Evolutionary conservation across 2,113 vertebrate genomes (phyloP).

Genomic region (Euleptes europaea): DNA sequence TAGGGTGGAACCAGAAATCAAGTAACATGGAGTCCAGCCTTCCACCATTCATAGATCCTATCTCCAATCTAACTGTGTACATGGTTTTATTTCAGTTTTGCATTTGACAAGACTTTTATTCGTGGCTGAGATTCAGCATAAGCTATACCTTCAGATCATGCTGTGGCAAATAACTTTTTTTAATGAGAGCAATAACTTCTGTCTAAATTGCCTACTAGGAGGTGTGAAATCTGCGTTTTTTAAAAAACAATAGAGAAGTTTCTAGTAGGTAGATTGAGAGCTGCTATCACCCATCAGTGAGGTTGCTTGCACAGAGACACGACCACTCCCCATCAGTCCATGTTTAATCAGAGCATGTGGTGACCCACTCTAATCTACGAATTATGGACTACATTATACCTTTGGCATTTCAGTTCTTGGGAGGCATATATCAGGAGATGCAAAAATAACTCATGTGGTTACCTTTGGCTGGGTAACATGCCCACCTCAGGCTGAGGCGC

Average conservation of each 20-base stretch:
- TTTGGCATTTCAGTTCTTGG: slow-evolving; percentile 30
- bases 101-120: not conserved
- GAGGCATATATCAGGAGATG: slow-evolving; percentile 34
- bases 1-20: too few relatives aligned
- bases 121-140: not conserved
- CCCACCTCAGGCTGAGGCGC: slow-evolving; percentile 86
- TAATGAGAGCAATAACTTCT: not conserved
- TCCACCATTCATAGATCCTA: not conserved
- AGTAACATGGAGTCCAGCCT: too few relatives aligned
- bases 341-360: not conserved
- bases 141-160: not conserved
- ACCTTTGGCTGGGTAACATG: slow-evolving; percentile 99
- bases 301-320: not conserved
- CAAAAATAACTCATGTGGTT: slow-evolving; percentile 62
- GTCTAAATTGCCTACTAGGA: not conserved
- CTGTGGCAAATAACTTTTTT: not conserved
- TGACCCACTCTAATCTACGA: not conserved
- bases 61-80: not conserved
- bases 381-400: slow-evolving; percentile 10
- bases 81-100: not conserved
- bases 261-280: not conserved
- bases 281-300: not conserved
- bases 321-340: not conserved
- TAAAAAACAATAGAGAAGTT: not conserved
- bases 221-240: slow-evolving; percentile 10